Evolutionary conservation across 2,888 invertebrate genomes (phyloP), one percentile per base, ranked within the genome.

Genomic region (Troglohyphantes excavatus): DNA sequence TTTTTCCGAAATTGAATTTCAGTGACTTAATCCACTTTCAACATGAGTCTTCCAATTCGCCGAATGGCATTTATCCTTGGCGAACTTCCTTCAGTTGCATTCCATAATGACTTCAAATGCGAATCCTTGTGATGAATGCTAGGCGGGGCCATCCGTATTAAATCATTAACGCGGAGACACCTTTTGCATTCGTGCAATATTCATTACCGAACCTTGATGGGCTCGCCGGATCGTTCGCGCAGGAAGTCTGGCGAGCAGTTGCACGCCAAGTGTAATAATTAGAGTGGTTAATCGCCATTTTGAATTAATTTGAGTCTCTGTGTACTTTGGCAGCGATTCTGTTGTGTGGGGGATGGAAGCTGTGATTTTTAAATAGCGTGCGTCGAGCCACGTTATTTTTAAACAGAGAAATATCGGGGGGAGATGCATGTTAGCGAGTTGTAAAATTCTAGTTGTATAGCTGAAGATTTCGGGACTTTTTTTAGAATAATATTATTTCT

Each of bases 151-250:
- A 86, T 29, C 33, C 68, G 61, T 68, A 70, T 70, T 76, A 78
- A 86, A 86, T 78, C 85, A 86, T 86, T 86, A 86, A 86, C 85
- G 78, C 85, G 78, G 78, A 86, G 85, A 76, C 85, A 86, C 85
- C 85, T 86, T 86, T 61, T 70, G 67, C 29, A 27, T 67, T 53
- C 33, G 68, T 53, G 67, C 21, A 84, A 78, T 78, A 78, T 78
- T 86, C 85, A 78, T 76, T 76, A 86, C 70, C 19, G 27, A 39
- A 17, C 26, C 43, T 6, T 33, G 68, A 53, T 70, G 27, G 27
- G 33, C 27, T 39, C 72, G 63, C 65, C 43, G 26, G 75, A 84
- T 75, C 13, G 39, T 53, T 29, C 67, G 53, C 82, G 21, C 72
- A 53, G 81, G 81, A 83, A 73, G 83, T 72, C 33, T 75, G n/a